These are phyloP conservation scores for Somateria mollissima DNA, from an alignment of 2,797 vertebrate genomes.

Conservation along the genomic window DNA sequence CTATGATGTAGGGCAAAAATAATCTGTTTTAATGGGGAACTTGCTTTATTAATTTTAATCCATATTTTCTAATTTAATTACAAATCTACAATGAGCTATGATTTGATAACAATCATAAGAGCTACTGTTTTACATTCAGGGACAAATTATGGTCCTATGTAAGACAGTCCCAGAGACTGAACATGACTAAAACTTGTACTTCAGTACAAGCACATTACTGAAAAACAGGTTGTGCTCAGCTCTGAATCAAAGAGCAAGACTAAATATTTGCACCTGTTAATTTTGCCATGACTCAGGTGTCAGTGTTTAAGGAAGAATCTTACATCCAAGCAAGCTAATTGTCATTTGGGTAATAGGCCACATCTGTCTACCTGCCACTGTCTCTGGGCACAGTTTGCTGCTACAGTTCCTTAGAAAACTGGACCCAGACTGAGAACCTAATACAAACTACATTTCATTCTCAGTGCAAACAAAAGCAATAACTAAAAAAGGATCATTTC, in stretches of 20 bases:
- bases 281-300: neutral
- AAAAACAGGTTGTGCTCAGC: neutral
- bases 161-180: neutral
- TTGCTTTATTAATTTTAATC: neutral
- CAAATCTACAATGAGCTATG: neutral
- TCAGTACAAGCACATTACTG: neutral
- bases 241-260: neutral
- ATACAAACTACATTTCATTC: neutral
- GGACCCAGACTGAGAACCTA: neutral
- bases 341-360: neutral
- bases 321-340: neutral
- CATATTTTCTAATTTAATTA: neutral
- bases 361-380: neutral
- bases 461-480: neutral
- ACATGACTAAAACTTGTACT: neutral
- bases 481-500: neutral
- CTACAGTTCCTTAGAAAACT: neutral
- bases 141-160: neutral
- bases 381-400: neutral
- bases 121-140: neutral
- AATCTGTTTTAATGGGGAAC: neutral
- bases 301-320: neutral
- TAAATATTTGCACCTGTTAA: neutral
- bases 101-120: neutral
- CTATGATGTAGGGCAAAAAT: neutral